Evolutionary conservation across 2,113 vertebrate genomes (phyloP).

Genomic region (Oncorhynchus kisutch): DNA sequence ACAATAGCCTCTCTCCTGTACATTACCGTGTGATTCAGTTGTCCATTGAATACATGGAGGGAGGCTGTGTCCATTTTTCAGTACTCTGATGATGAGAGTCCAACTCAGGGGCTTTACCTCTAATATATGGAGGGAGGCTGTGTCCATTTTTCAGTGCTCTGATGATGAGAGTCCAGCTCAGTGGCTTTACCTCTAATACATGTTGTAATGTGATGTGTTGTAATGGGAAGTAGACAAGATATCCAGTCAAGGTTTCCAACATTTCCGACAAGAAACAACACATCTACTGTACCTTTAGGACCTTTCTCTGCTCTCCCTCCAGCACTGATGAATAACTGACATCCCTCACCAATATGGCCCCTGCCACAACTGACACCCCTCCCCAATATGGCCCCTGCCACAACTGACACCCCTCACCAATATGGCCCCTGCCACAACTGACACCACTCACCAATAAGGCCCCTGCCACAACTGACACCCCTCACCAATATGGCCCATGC

Average conservation of each 20-base stretch:
- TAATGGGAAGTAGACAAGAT: not conserved
- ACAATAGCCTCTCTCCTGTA: slow-evolving; percentile 17
- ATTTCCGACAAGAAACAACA: slow-evolving; percentile 1
- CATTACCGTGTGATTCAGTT: not conserved
- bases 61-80: not conserved
- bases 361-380: slow-evolving; percentile 32
- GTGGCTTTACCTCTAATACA: no score
- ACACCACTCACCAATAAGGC: no score
- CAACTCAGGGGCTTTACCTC: no score
- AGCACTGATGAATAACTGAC: slow-evolving; percentile 46
- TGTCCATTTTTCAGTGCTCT: not conserved
- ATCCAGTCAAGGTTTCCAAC: not conserved
- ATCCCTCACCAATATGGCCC: slow-evolving; percentile 26
- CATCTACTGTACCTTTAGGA: slow-evolving; percentile 7
- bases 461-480: no score
- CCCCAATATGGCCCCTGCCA: no score
- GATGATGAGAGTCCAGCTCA: not conserved
- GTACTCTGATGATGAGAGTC: not conserved
- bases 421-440: no score
- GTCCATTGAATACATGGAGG: not conserved
- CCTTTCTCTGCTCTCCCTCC: slow-evolving; percentile 8
- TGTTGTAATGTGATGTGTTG: no score
- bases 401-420: no score
- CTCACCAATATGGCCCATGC: no score
- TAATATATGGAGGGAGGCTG: not conserved